phyloP scores from a whole-genome alignment of 2,113 vertebrate species.

The Microtus ochrogaster region DNA sequence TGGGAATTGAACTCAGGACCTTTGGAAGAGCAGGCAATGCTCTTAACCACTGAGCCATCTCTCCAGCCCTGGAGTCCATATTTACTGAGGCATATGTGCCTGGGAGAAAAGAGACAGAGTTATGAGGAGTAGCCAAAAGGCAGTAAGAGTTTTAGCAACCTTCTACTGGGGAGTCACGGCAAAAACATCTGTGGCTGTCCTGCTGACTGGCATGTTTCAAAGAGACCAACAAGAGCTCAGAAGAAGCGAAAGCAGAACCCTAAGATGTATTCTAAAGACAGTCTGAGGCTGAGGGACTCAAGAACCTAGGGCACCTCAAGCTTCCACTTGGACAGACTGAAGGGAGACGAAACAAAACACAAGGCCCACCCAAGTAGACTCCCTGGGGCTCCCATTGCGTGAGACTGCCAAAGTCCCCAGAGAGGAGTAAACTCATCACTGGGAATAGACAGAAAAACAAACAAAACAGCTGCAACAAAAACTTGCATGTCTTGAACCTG shows the following conservation, averaged over 20 bases:
- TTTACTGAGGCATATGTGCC: neutral
- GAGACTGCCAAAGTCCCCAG: neutral
- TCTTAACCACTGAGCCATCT: too few relatives aligned
- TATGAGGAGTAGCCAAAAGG: neutral
- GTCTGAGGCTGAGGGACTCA: neutral
- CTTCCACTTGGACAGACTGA: neutral
- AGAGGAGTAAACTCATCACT: neutral
- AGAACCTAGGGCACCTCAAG: neutral
- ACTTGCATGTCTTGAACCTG: slow-evolving; percentile 32
- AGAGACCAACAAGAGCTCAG: neutral
- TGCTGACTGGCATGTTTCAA: neutral
- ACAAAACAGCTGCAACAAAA: neutral
- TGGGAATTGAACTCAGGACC: too few relatives aligned
- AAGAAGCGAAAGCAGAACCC: slow-evolving; percentile 19
- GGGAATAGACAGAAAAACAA: neutral
- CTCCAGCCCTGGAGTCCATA: slow-evolving; percentile 34
- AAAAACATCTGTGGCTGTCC: neutral
- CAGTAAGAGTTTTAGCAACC: neutral
- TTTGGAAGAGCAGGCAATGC: too few relatives aligned
- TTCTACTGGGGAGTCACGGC: neutral
- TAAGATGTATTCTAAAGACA: neutral
- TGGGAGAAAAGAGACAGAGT: neutral
- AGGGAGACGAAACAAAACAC: neutral
- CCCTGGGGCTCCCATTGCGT: neutral
- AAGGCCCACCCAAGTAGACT: neutral